Conservation (phyloP, 1,140 invertebrate genomes). For the Vanessa tameamea region DNA sequence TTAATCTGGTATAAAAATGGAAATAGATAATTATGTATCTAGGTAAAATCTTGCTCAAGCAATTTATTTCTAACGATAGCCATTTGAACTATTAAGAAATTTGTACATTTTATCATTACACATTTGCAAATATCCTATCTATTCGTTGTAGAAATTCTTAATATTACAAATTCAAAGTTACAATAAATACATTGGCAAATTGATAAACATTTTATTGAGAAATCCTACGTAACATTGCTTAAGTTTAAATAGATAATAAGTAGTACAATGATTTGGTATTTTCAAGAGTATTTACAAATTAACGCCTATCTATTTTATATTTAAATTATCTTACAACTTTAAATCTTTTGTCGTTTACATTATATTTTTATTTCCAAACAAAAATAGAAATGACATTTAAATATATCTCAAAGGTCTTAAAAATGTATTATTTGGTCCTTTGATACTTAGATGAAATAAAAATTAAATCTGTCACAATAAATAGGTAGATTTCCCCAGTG, state of each 20-base stretch:
- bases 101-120: slow-evolving; percentile 12
- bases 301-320: slow-evolving; percentile 1
- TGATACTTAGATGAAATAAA: neutral
- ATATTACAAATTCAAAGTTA: neutral
- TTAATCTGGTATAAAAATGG: slow-evolving; percentile 6
- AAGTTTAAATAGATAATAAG: neutral
- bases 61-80: slow-evolving; percentile 1
- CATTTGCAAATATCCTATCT: slow-evolving; percentile 13
- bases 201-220: neutral
- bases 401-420: neutral
- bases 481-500: too few relatives aligned
- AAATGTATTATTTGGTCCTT: slow-evolving; percentile 1
- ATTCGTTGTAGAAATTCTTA: slow-evolving; percentile 28
- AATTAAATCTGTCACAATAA: too few relatives aligned
- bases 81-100: neutral
- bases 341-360: neutral
- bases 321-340: neutral
- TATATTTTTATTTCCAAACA: too few relatives aligned
- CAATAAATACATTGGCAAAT: slow-evolving; percentile 14
- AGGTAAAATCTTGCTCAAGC: slow-evolving; percentile 1
- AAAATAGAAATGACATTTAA: too few relatives aligned
- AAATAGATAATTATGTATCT: neutral
- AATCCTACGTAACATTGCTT: neutral
- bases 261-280: slow-evolving; percentile 17
- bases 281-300: slow-evolving; percentile 24